Evolutionary conservation across 2,113 vertebrate species (phyloP).

Genomic region (Chaetorhynchus papuensis): DNA sequence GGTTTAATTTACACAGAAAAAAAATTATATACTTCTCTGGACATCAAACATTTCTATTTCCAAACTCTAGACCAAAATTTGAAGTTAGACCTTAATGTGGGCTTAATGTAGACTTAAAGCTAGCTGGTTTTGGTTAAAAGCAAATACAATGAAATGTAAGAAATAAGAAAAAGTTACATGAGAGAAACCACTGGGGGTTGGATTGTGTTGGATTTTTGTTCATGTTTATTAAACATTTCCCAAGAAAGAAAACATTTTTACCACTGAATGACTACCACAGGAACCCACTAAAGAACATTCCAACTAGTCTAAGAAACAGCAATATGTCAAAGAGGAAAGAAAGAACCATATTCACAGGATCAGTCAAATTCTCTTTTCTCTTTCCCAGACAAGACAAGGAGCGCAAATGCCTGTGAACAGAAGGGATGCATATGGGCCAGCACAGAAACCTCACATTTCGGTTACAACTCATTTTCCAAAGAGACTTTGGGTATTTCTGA

Average conservation of each 20-base stretch:
- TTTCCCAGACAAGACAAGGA: neutral
- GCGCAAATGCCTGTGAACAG: neutral
- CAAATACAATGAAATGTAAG: slow-evolving; percentile 20
- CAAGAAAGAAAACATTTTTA: slow-evolving; percentile 36
- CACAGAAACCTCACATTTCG: neutral
- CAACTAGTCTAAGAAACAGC: neutral
- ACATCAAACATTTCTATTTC: neutral
- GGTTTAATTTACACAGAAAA: slow-evolving; percentile 1
- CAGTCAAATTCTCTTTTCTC: neutral
- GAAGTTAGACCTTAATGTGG: slow-evolving; percentile 6
- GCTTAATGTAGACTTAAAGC: slow-evolving; percentile 6
- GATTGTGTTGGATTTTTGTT: slow-evolving; percentile 7
- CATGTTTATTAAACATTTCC: slow-evolving; percentile 48
- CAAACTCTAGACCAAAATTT: slow-evolving; percentile 16
- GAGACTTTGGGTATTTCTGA: neutral
- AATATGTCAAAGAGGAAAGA: neutral
- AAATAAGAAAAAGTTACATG: slow-evolving; percentile 12
- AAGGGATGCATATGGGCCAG: neutral
- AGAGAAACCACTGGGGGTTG: slow-evolving; percentile 35
- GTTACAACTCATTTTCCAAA: neutral
- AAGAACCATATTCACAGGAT: neutral
- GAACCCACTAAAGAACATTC: neutral
- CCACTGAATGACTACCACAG: slow-evolving; percentile 5
- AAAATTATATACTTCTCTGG: neutral
- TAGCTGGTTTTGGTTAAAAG: slow-evolving; percentile 39